Evolutionary conservation across 2,888 invertebrate genomes (phyloP), one percentile per base, ranked within the genome.

Genomic region (Eupithecia tripunctaria): DNA sequence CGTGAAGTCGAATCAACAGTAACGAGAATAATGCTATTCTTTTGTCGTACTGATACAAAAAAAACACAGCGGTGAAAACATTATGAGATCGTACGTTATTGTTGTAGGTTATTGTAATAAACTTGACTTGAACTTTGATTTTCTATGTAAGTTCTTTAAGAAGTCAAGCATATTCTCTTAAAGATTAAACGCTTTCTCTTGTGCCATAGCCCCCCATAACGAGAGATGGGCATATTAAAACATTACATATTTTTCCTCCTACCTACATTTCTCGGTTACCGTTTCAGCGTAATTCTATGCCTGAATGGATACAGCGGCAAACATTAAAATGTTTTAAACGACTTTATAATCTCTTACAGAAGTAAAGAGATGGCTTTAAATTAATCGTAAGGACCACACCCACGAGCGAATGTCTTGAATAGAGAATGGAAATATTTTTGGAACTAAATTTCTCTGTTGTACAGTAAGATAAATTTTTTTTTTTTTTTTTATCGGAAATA

Each of bases 161-260:
- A 2, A 38, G 14, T 38, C 38, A 38, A 38, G 38, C 14, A 36
- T 36, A 15, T 60, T 29, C 29, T 60, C 7, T 1, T 29, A 0
- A 18, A 18, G 8, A 29, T n/a, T n/a, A 15, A 60, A 60, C 64
- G 64, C 64, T 21, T 6, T 63, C 68, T 67, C 79, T 78, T 21
- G 56, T 68, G 78, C 73, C 62, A 77, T 64, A 38, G 36, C 4
- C 38, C 47, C 2, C 81, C 80, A 76, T 73, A 75, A 73, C 72
- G 80, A 88, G 89, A 89, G 91, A 93, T 92, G 89, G 85, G 88
- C 92, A 92, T 92, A 93, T 93, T 93, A 93, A 91, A 93, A 92
- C 92, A 93, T 93, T 92, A 93, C 93, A 93, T 92, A 93, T 92
- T 93, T 93, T 91, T 88, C 87, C 91, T 88, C 86, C 87, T 25